Percentiles rank a stretch among this genome's conserved stretches.
These are phyloP conservation scores for Morone chrysops DNA, from an alignment of 2,113 vertebrate species.

Conservation along the genomic window DNA sequence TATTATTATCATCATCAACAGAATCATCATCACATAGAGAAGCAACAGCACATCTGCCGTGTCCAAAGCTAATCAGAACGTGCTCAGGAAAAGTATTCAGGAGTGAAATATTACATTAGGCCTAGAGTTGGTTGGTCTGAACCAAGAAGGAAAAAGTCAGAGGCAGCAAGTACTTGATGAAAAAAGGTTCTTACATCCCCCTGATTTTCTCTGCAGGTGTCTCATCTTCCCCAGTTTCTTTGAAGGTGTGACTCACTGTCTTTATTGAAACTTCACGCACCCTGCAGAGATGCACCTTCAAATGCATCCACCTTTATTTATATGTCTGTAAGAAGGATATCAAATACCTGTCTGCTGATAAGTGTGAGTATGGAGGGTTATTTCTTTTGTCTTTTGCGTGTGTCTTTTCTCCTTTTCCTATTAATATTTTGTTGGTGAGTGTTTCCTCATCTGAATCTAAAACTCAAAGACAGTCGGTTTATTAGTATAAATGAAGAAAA, in stretches of 20 bases:
- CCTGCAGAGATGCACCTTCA: background rate
- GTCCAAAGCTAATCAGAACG: slow-evolving; percentile 27
- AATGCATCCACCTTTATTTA: slow-evolving; percentile 10
- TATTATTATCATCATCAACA: slow-evolving; percentile 60
- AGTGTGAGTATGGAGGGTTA: background rate
- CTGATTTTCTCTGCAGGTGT: slow-evolving; percentile 29
- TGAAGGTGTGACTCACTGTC: slow-evolving; percentile 20
- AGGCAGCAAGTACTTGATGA: slow-evolving; percentile 7
- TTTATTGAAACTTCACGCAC: slow-evolving; percentile 18
- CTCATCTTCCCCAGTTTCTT: slow-evolving; percentile 26
- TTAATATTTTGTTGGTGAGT: background rate
- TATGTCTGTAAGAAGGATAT: slow-evolving; percentile 5
- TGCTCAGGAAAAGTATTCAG: slow-evolving; percentile 3
- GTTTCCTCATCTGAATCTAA: background rate
- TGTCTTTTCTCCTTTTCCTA: background rate
- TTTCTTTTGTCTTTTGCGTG: background rate
- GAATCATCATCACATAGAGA: slow-evolving; percentile 34
- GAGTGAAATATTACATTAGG: slow-evolving; percentile 30
- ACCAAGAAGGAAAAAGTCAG: slow-evolving; percentile 5
- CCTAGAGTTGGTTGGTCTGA: slow-evolving; percentile 13
- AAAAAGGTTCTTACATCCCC: slow-evolving; percentile 12
- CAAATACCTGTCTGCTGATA: slow-evolving; percentile 9
- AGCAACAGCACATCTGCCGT: slow-evolving; percentile 29
- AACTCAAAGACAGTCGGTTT: background rate
- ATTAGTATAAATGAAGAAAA: background rate